Evolutionary conservation across 2,888 invertebrate species (phyloP).

Genomic region (Troides aeacus): DNA sequence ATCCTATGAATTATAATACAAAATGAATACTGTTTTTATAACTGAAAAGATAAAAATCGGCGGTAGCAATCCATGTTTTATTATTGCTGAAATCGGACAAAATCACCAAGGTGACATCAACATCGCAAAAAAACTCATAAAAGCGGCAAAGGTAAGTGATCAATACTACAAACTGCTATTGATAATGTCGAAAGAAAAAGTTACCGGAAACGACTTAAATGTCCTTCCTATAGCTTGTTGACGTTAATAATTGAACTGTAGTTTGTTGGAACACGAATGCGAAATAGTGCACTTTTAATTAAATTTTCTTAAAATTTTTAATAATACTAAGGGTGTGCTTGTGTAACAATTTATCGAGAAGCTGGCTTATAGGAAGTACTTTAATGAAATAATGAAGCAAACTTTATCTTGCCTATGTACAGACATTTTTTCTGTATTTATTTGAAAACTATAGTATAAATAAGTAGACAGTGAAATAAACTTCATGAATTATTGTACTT

Average conservation of each 20-base stretch:
- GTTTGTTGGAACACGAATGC: background rate
- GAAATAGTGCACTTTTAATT: background rate
- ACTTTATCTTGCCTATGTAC: too few relatives aligned
- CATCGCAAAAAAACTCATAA: constrained; percentile 86
- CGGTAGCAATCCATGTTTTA: constrained; percentile 81
- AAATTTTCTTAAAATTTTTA: background rate
- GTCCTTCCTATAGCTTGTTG: background rate
- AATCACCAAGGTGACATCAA: constrained; percentile 90
- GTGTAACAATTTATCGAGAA: background rate
- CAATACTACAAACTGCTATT: background rate
- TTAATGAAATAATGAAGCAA: too few relatives aligned
- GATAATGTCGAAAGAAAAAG: constrained; percentile 6
- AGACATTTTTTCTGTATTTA: too few relatives aligned
- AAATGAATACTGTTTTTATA: constrained; percentile 73
- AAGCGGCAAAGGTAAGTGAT: constrained; percentile 84
- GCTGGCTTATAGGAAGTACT: too few relatives aligned
- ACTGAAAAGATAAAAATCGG: constrained; percentile 68
- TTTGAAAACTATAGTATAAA: too few relatives aligned
- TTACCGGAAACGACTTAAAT: constrained; percentile 10
- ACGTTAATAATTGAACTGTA: background rate
- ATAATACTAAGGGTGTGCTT: background rate
- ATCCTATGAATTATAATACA: constrained; percentile 15
- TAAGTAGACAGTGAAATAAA: too few relatives aligned
- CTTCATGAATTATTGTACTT: too few relatives aligned
- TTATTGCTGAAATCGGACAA: constrained; percentile 92